Evolutionary conservation across 2,888 invertebrate genomes (phyloP), one percentile per base, ranked within the genome.

Genomic region (Alentia gelatinosa): DNA sequence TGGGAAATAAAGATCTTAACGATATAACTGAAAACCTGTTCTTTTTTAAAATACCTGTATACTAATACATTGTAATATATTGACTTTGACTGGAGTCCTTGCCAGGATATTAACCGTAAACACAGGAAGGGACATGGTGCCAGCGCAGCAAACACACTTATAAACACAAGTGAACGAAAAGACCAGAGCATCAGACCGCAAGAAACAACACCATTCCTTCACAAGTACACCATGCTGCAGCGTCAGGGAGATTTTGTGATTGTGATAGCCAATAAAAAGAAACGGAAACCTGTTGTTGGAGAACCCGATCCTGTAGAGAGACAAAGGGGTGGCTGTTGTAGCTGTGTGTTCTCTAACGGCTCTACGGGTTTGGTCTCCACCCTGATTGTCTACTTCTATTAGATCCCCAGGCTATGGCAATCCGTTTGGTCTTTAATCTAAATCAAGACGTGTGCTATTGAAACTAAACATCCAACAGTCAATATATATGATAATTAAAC

Each of bases 301-400:
- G 26, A 26, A 68, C 68, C 68, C 68, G 68, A 68, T 68, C 68
- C 33, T 26, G 68, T 26, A 26, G 1, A 3, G 30, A 68, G 33
- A 68, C 68, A 68, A 68, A 68, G 68, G 68, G 68, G 30, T 68
- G 68, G 26, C 68, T 68, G 68, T 68, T 26, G 12, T 26, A 30
- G 68, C 1, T 26, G 68, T 30, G 56, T 3, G 56, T 56, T 4
- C 9, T n/a, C 19, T 68, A 26, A 68, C n/a, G 68, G 33, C n/a
- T 26, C 9, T 47, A 5, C 19, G 56, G 56, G 56, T 56, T n/a
- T n/a, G 26, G 30, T 68, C 5, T 68, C 30, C 26, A 68, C 68
- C 68, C 68, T 26, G 68, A 68, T 68, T 68, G 68, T 68, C 68
- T 26, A 26, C 68, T 30, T 68, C 68, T 68, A 68, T 68, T 68